Evolutionary conservation across 2,113 vertebrate genomes (phyloP).

Genomic region (Planiliza haematocheilus): DNA sequence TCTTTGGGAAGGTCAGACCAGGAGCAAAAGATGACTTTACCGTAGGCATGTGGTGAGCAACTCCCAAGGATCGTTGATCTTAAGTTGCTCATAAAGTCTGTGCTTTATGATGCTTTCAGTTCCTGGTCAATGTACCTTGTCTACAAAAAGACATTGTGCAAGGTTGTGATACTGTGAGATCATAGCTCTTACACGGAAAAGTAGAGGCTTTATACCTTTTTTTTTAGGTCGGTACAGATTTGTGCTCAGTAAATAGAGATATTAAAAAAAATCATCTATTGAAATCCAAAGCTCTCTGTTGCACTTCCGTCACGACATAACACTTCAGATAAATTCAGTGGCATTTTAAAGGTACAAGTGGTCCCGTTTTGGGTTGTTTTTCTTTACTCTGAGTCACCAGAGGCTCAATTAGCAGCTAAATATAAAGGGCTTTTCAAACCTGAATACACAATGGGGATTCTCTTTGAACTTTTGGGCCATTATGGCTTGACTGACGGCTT

Average conservation of each 20-base stretch:
- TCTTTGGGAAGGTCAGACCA: slow-evolving; percentile 27
- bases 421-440: slow-evolving; percentile 43
- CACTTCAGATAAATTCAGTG: slow-evolving; percentile 21
- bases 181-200: slow-evolving; percentile 15
- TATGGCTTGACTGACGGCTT: slow-evolving; percentile 20
- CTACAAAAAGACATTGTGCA: slow-evolving; percentile 47
- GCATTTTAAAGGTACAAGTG: slow-evolving; percentile 23
- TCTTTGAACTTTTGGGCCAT: slow-evolving; percentile 48
- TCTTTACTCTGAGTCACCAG: slow-evolving; percentile 47
- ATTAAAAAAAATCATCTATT: not conserved
- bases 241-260: slow-evolving; percentile 14
- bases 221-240: slow-evolving; percentile 19
- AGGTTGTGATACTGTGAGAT: slow-evolving; percentile 29
- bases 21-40: slow-evolving; percentile 1
- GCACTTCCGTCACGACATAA: slow-evolving; percentile 10
- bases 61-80: slow-evolving; percentile 48
- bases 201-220: not conserved
- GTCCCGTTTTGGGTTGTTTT: slow-evolving; percentile 15
- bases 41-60: no score
- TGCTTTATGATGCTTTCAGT: slow-evolving; percentile 45
- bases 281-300: not conserved
- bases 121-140: slow-evolving; percentile 52
- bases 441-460: slow-evolving; percentile 37
- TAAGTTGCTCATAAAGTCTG: slow-evolving; percentile 45
- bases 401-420: slow-evolving; percentile 65